Evolutionary conservation across 2,888 invertebrate species (phyloP).

Genomic region (Zonitis immaculata): DNA sequence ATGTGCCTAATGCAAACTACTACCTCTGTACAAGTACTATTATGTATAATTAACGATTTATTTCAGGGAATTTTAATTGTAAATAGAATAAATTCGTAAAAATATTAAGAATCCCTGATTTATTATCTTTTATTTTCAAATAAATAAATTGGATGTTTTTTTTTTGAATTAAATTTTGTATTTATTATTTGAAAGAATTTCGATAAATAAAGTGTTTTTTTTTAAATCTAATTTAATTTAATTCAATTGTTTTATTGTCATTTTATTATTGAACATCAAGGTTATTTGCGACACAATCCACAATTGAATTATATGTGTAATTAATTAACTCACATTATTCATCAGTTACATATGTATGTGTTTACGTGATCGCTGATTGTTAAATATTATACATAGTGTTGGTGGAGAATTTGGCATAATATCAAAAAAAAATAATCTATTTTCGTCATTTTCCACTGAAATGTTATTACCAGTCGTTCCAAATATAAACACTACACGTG

Average conservation of each 20-base stretch:
- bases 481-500: conserved; percentile 14
- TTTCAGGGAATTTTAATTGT: conserved; percentile 17
- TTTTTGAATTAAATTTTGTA: no score
- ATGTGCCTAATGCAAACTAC: conserved; percentile 23
- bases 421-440: conserved; percentile 16
- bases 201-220: neutral
- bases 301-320: neutral
- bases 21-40: conserved; percentile 24
- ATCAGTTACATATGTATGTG: conserved; percentile 11
- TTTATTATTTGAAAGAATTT: no score
- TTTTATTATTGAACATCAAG: neutral
- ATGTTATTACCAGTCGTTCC: conserved; percentile 13
- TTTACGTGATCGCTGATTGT: conserved; percentile 11
- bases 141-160: no score
- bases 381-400: neutral
- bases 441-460: conserved; percentile 3
- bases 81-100: conserved; percentile 1
- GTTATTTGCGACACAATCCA: neutral
- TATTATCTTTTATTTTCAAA: conserved; percentile 1
- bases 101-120: conserved; percentile 13
- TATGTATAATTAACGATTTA: conserved; percentile 7
- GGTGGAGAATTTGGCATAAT: conserved; percentile 12
- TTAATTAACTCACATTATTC: conserved; percentile 6
- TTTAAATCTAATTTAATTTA: no score
- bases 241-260: neutral